Base-by-base conservation (phyloP, 2,797 vertebrate genomes). In the Parotocinclus haroldoi region DNA sequence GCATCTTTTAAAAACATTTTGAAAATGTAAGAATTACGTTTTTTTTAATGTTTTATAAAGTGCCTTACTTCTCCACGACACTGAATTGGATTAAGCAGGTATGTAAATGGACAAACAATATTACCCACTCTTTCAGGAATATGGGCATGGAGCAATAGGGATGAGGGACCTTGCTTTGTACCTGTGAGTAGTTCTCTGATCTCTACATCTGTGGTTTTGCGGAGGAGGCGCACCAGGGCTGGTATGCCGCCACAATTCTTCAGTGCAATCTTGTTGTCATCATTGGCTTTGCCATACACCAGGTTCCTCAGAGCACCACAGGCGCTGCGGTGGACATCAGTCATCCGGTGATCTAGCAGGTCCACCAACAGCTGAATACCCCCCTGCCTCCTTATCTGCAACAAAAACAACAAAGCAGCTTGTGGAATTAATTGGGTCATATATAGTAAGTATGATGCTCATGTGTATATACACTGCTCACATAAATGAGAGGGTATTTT, bases 141-240 rank as follows among this genome's bases (percentile, higher is more conserved):
- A 27, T 27, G 27, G n/a, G n/a, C n/a, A n/a, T 27, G 27, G 27
- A 27, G 27, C 27, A 2, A 2, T 27, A 27, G 2, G 27, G 5
- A 27, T 27, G 27, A 27, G 27, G 27, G 27, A 27, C 27, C 27
- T 2, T 27, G 27, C 16, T 50, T n/a, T 3, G 14, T 63, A 99
- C 97, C 97, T 90, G 97, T 99, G 78, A 99, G 95, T 80, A 99
- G 89, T 85, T 99, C 97, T 80, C 95, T 88, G 82, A 98, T 98
- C 91, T 99, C 97, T 85, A 98, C 87, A 51, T 99, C 97, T 0
- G 94, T 91, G 51, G 95, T 93, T 86, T 99, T 99, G 62, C 96
- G 92, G 12, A 99, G 95, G 70, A 99, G 87, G 55, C 96, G 92
- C 70, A 98, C 96, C 78, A 99, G 87, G 8, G 95, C 95, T 0